Conservation (phyloP, 2,888 invertebrate genomes). For the Leptopterna dolabrata region DNA sequence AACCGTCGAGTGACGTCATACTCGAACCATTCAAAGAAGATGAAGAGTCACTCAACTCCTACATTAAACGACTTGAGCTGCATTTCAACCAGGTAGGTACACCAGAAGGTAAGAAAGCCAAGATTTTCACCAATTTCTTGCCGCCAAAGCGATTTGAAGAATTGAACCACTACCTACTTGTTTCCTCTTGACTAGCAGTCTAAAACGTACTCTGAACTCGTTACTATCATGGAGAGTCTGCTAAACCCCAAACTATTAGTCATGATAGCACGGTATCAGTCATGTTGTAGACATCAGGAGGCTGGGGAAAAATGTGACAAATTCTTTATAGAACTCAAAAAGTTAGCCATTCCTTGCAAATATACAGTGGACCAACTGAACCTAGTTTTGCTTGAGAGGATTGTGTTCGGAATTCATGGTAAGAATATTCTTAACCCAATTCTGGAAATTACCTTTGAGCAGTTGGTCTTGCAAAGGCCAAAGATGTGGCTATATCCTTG, state of each 20-base stretch:
- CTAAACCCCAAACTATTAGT: neutral
- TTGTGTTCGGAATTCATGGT: too few relatives aligned
- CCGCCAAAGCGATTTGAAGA: neutral
- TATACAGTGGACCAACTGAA: neutral
- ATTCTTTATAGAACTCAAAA: too few relatives aligned
- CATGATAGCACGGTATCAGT: neutral
- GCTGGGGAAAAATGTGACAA: too few relatives aligned
- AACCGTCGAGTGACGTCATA: neutral
- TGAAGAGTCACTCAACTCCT: neutral
- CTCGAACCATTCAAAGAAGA: neutral
- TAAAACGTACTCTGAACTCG: neutral
- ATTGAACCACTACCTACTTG: neutral
- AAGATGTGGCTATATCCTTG: neutral
- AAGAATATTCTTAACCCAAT: neutral
- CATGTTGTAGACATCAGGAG: neutral
- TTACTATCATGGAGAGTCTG: neutral
- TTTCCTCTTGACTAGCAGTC: neutral
- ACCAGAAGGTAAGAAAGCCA: neutral
- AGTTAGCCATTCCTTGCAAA: too few relatives aligned
- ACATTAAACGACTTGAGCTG: neutral
- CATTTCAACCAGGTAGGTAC: constrained; percentile 1
- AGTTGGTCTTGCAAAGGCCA: neutral
- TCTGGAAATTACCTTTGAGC: neutral
- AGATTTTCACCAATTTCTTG: neutral
- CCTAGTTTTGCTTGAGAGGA: neutral